phyloP scores from a whole-genome alignment of 2,797 vertebrate genomes.

The Setipinna tenuifilis region DNA sequence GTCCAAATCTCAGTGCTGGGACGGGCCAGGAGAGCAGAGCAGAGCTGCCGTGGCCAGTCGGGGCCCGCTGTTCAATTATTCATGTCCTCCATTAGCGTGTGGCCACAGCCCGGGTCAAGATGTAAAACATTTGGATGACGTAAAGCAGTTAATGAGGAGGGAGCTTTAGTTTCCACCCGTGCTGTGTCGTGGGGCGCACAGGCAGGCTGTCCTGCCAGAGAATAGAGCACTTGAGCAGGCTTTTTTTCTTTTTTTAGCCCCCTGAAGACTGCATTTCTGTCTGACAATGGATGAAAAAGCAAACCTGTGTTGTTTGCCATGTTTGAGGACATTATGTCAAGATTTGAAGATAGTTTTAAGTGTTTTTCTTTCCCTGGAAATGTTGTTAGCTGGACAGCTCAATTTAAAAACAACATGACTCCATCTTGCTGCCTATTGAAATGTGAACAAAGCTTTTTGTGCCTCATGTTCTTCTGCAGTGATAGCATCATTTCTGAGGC shows the following conservation, averaged over 20 bases:
- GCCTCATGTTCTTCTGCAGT: not conserved
- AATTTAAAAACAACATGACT: not conserved
- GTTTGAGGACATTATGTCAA: not conserved
- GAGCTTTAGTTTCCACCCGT: not conserved
- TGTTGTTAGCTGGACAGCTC: not conserved
- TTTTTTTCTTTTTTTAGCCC: not conserved
- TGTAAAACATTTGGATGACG: slow-evolving; percentile 22
- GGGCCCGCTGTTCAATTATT: not conserved
- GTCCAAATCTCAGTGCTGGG: not conserved
- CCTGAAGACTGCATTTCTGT: not conserved
- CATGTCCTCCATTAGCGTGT: slow-evolving; percentile 8
- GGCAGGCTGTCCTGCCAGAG: not conserved
- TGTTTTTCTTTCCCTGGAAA: not conserved
- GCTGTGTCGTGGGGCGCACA: not conserved
- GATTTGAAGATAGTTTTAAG: not conserved
- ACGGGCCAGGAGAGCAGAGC: not conserved
- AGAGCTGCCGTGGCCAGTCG: not conserved
- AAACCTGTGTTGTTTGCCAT: not conserved
- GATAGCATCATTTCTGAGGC: not conserved
- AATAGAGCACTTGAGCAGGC: not conserved
- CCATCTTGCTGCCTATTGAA: not conserved
- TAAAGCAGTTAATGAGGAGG: not conserved
- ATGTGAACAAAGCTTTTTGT: not conserved
- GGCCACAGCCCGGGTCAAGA: not conserved
- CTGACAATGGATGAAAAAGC: not conserved